phyloP scores from a whole-genome alignment of 2,797 vertebrate genomes.

The Anolis apletophallus region DNA sequence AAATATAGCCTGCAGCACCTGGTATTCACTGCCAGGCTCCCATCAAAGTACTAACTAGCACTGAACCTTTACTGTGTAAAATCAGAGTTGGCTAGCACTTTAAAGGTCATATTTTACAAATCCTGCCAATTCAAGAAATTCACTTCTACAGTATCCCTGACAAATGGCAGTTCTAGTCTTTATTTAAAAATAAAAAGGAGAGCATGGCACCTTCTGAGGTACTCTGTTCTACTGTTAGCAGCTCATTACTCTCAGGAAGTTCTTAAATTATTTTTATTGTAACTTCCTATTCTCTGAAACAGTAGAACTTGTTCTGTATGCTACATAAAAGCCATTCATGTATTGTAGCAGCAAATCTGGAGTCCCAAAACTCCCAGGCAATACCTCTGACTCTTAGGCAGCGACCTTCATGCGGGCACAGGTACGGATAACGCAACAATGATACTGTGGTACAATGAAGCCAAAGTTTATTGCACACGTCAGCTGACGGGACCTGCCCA shows the following conservation, averaged over 20 bases:
- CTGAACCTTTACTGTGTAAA: neutral
- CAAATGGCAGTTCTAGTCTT: neutral
- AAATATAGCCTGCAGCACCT: too few relatives aligned
- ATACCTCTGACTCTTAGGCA: too few relatives aligned
- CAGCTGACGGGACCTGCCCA: too few relatives aligned
- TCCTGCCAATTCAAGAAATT: neutral
- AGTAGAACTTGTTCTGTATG: neutral
- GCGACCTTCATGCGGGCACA: too few relatives aligned
- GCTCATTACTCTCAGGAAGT: neutral
- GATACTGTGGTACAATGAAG: too few relatives aligned
- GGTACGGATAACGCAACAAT: too few relatives aligned
- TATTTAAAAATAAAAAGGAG: neutral
- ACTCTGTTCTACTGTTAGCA: neutral
- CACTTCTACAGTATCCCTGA: neutral
- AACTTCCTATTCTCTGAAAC: neutral
- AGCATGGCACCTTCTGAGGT: neutral
- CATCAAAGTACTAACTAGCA: too few relatives aligned
- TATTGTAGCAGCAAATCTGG: too few relatives aligned
- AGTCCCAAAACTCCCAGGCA: too few relatives aligned
- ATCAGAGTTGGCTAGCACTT: neutral
- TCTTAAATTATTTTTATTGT: neutral
- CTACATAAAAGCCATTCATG: neutral
- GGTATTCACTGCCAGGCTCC: too few relatives aligned
- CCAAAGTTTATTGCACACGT: too few relatives aligned
- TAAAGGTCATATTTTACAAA: neutral